These are phyloP conservation scores for Creontiades dilutus DNA, from an alignment of 2,888 invertebrate species.

Conservation along the genomic window DNA sequence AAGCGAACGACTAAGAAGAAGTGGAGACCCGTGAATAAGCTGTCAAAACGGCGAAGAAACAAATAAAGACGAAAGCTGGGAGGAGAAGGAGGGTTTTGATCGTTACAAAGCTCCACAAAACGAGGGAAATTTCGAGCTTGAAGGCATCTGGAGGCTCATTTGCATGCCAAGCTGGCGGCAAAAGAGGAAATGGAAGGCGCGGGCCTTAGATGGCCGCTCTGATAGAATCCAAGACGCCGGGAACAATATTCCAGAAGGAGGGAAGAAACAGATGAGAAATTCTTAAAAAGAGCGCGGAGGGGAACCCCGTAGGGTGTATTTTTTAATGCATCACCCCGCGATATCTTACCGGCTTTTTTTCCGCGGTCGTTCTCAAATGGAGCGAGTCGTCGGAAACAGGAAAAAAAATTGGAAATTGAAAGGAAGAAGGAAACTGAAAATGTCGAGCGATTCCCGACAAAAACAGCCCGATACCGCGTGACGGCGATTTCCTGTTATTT, in stretches of 20 bases:
- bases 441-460: slow-evolving; percentile 8
- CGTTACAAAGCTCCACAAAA: not conserved
- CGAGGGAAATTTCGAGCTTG: not conserved
- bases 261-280: not conserved
- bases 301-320: not conserved
- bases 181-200: not conserved
- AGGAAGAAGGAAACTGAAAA: not conserved
- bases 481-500: slow-evolving; percentile 12
- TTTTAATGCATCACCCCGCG: not conserved
- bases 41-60: not conserved
- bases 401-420: not conserved
- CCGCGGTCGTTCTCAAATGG: not conserved
- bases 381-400: not conserved
- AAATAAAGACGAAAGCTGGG: not conserved
- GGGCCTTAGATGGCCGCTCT: not conserved
- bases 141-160: slow-evolving; percentile 2
- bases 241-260: slow-evolving; percentile 25
- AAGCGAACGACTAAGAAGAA: not conserved
- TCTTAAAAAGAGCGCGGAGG: not conserved
- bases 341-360: not conserved
- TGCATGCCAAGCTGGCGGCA: slow-evolving; percentile 36
- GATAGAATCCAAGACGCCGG: not conserved
- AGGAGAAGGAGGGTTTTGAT: too few species aligned
- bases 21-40: not conserved
- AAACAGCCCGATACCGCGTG: not conserved